Base-by-base conservation (phyloP, 1,140 invertebrate genomes). In the Drosophila kohkoa region DNA sequence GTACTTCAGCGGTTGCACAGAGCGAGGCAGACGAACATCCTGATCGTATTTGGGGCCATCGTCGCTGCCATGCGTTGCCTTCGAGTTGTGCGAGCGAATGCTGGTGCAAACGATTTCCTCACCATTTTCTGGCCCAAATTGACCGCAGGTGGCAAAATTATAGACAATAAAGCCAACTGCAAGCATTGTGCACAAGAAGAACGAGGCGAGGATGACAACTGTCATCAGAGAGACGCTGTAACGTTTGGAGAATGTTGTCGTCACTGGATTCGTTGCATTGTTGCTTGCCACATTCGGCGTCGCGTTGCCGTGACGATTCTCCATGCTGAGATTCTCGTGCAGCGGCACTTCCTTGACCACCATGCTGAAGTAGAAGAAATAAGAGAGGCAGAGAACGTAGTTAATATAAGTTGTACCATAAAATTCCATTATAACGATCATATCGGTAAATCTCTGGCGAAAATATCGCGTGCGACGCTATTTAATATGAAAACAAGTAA, bases 1-100 rank as follows among this genome's bases (percentile, higher is more conserved):
- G 80, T 97, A 97, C 3, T 94, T 94, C 16, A 95, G 91, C 0
- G 96, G 96, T 13, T 94, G 89, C 0, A 97, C 93, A 45, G 94
- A 94, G 45, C 87, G 94, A 0, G 96, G 96, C 65, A 97, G 91
- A 76, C 96, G 94, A 3, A 96, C 95, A 89, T 96, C 94, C 11
- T 93, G 72, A 73, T 91, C 90, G 20, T 91, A 90, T 51, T 87
- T 83, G 35, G 81, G 78, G 0, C 86, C 57, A 71, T 86, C 45
- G 63, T 69, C 28, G 70, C 48, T 64, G 16, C 69, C 38, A 78
- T 92, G 49, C 80, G 57, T 91, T 1, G 80, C 81, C 54, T 75
- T 81, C 8, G 66, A 92, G 90, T 72, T 92, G 5, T 67, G 67
- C 11, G 90, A 15, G 0, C 92, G 92, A 64, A 93, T 87, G 5